Base-by-base conservation (phyloP, 2,113 vertebrate species). In the Peromyscus californicus region DNA sequence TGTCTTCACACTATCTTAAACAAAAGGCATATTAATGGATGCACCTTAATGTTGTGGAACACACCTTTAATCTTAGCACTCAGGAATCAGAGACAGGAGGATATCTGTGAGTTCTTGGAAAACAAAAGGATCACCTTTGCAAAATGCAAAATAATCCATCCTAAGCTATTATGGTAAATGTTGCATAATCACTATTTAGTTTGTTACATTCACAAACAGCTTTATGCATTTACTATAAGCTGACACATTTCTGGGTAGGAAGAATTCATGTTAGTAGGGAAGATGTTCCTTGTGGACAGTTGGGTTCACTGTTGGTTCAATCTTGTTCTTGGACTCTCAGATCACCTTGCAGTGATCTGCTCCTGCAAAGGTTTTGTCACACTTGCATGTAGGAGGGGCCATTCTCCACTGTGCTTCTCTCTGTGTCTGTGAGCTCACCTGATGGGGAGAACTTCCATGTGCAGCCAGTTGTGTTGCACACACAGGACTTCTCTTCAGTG, bases 131-230 rank as follows among this genome's bases (percentile, higher is more conserved):
- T 67, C 10, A 57, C 26, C 8, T 90, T 91, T 61, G 54, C 80
- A 83, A 61, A 83, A 39, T 76, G 85, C 80, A 75, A 95, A 97
- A 91, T 65, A 89, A 88, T 83, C 61, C 1, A 70, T 88, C 51
- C 10, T 78, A 59, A 70, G 31, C 8, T 79, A 74, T 80, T 63
- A 84, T 22, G 88, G 31, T 33, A 89, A 61, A 80, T 88, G 61
- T 54, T 36, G 51, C 42, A 79, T 22, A 83, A 74, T 86, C 31
- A 45, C 61, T 67, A 67, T 29, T 45, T 31, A 45, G 10, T 42
- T 86, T 9, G 48, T 31, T 11, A 45, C 9, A 48, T 3, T 48
- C 61, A 67, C 39, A 86, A 67, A 48, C 31, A 67, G 8, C 16
- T 21, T 86, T 67, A 67, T 12, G 16, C 16, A 33, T 86, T 61